Evolutionary conservation across 2,888 invertebrate genomes (phyloP), one percentile per base, ranked within the genome.

Genomic region (Hemistola chrysoprasaria): DNA sequence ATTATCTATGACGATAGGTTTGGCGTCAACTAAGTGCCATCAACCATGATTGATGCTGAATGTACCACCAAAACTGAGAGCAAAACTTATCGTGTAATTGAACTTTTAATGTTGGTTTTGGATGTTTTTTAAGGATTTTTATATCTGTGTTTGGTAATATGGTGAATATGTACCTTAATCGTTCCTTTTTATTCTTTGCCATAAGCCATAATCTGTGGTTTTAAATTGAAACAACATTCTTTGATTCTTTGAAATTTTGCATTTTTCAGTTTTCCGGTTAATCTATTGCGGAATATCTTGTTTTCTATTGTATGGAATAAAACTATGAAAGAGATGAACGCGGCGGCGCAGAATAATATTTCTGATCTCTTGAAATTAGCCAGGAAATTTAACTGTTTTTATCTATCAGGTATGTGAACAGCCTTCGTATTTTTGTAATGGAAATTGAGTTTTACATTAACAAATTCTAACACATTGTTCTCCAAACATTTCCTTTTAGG

Each of bases 351-450:
- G 65, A 83, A 77, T 58, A 82, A 78, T 52, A 77, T 82, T 71
- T 88, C 87, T 31, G 87, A 86, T 63, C 90, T 95, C 69, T 86
- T 95, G 70, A 93, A 93, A 88, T 91, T 96, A 78, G 95, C 96
- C 47, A 93, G 94, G 77, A 95, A 95, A 90, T 96, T 95, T 87
- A 96, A 96, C 89, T 94, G 95, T 90, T 96, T 96, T 84, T 96
- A 96, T 83, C 84, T 96, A 89, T 92, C 94, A 91, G 96, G 96
- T 95, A 71, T 51, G 61, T 66, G 40, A 47, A 44, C 43, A 41
- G 28, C 22, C 21, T 35, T 39, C 37, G 47, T 44, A 28, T 43
- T 34, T 40, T 50, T 50, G 6, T 20, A 16, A 26, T 28, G 27
- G 34, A 39, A 53, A 50, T 46, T 51, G 33, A 53, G 37, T 44